Evolutionary conservation across 2,888 invertebrate genomes (phyloP).

Genomic region (Thalpophila matura): DNA sequence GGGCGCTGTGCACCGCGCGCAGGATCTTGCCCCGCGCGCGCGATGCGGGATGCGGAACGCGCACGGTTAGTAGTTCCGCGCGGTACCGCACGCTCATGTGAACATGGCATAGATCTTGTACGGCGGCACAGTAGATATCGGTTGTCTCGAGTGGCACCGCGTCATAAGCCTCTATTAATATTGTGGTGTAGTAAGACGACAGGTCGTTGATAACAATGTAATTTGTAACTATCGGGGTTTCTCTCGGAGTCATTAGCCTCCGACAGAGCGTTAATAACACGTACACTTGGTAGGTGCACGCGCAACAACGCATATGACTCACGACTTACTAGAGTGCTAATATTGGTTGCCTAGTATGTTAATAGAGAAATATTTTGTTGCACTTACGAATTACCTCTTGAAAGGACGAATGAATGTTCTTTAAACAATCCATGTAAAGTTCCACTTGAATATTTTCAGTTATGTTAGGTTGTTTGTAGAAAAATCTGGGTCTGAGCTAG

Average conservation of each 20-base stretch:
- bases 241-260: conserved; percentile 5
- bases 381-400: conserved; percentile 2
- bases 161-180: conserved; percentile 6
- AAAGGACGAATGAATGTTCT: not conserved
- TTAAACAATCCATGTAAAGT: not conserved
- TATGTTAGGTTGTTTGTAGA: conserved; percentile 6
- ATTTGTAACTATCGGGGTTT: conserved; percentile 13
- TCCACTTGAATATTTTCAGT: no score
- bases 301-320: not conserved
- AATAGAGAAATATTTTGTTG: not conserved
- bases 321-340: no score
- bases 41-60: no score
- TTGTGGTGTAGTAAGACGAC: not conserved
- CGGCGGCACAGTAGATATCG: no score
- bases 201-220: conserved; percentile 6
- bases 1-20: no score
- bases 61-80: no score
- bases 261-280: not conserved
- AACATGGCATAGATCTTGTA: no score
- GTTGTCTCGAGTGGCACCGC: not conserved
- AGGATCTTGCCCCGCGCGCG: no score
- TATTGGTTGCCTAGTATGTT: not conserved
- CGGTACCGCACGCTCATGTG: no score
- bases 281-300: not conserved
- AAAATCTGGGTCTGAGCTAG: not conserved